phyloP scores from a whole-genome alignment of 2,888 invertebrate genomes.

The Phlogophora meticulosa region DNA sequence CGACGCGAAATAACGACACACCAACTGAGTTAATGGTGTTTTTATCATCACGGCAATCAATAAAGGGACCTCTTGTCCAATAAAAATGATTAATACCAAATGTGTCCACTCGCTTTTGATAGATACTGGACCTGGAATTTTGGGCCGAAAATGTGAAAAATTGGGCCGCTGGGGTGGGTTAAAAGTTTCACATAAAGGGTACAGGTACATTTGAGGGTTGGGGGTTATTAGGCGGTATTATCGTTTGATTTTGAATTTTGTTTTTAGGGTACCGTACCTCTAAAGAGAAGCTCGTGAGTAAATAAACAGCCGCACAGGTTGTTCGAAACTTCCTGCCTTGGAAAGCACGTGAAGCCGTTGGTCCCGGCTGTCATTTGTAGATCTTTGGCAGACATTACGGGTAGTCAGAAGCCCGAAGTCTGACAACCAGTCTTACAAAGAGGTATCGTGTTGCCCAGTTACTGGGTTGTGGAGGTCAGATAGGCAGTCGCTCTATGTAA shows the following conservation, averaged over 20 bases:
- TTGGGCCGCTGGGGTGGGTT: conserved; percentile 42
- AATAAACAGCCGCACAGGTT: too few species aligned
- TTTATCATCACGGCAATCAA: conserved; percentile 84
- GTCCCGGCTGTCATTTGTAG: too few species aligned
- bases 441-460: too few species aligned
- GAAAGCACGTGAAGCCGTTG: too few species aligned
- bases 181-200: conserved; percentile 42
- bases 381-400: too few species aligned
- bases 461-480: too few species aligned
- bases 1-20: conserved; percentile 66
- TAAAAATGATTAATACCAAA: conserved; percentile 86
- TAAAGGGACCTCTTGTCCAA: conserved; percentile 80
- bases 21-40: conserved; percentile 78
- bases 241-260: conserved; percentile 28
- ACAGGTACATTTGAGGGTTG: conserved; percentile 28
- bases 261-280: neutral
- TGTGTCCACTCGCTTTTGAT: conserved; percentile 78
- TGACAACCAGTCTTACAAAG: too few species aligned
- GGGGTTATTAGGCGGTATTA: conserved; percentile 32
- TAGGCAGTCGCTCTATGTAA: too few species aligned
- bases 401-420: too few species aligned
- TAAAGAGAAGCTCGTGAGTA: too few species aligned
- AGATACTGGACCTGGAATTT: conserved; percentile 70
- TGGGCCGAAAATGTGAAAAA: conserved; percentile 55
- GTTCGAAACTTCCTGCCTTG: too few species aligned